These are phyloP conservation scores for Himalopsyche tibetana DNA, from an alignment of 2,888 invertebrate genomes.

Conservation along the genomic window DNA sequence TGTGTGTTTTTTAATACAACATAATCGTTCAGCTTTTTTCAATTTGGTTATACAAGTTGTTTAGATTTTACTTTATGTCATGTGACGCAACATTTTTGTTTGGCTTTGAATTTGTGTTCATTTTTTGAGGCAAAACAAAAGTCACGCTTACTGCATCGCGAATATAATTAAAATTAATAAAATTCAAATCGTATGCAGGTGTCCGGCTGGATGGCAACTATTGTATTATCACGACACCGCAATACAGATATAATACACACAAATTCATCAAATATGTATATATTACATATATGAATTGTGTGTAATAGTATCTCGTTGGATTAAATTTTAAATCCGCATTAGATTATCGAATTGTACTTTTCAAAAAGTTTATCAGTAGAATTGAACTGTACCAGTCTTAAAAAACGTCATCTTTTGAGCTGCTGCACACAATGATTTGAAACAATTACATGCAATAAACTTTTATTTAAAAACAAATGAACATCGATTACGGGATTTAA, in stretches of 20 bases:
- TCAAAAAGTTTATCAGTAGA: no score
- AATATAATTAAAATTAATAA: slow-evolving; percentile 4
- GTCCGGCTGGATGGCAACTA: not conserved
- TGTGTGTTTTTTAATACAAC: no score
- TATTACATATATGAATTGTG: no score
- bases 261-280: not conserved
- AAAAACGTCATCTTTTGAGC: no score
- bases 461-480: no score
- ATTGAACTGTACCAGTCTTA: no score
- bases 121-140: slow-evolving; percentile 28
- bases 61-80: not conserved
- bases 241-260: not conserved
- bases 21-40: not conserved
- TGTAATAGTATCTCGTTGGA: no score
- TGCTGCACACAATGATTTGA: no score
- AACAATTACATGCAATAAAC: no score
- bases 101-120: slow-evolving; percentile 20
- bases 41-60: not conserved
- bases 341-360: no score
- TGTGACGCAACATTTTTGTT: slow-evolving; percentile 6
- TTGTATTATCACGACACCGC: not conserved
- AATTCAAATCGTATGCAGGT: slow-evolving; percentile 25
- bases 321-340: no score
- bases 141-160: not conserved
- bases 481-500: no score